phyloP scores from a whole-genome alignment of 2,797 vertebrate species.

The Liasis olivaceus region DNA sequence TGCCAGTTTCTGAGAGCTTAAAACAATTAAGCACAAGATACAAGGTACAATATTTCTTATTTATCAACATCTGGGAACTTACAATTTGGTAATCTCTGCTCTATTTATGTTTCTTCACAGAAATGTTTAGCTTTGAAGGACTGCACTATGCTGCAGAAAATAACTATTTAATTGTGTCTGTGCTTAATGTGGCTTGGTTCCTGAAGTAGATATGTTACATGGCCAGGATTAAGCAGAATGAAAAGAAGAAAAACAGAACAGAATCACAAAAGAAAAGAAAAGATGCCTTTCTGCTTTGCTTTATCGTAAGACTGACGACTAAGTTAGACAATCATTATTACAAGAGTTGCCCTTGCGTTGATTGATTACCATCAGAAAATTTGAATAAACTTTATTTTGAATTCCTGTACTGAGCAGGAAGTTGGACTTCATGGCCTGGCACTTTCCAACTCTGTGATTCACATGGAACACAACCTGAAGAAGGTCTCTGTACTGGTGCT shows the following conservation, averaged over 20 bases:
- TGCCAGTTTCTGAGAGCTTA: conserved; percentile 65
- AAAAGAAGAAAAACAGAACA: neutral
- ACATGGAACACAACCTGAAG: neutral
- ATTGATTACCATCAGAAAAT: neutral
- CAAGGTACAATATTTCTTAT: conserved; percentile 60
- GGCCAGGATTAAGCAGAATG: conserved; percentile 18
- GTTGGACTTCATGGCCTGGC: neutral
- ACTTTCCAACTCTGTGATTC: neutral
- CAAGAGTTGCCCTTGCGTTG: neutral
- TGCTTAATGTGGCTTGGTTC: conserved; percentile 28
- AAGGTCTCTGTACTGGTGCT: neutral
- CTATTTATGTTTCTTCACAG: conserved; percentile 63
- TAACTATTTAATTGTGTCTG: conserved; percentile 66
- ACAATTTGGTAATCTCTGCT: conserved; percentile 47
- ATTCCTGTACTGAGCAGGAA: neutral
- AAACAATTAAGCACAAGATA: conserved; percentile 61
- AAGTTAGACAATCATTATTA: neutral
- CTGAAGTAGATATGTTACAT: conserved; percentile 32
- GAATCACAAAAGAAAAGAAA: neutral
- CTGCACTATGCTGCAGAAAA: conserved; percentile 58
- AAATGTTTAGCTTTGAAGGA: conserved; percentile 46
- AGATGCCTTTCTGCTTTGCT: neutral
- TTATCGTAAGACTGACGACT: neutral
- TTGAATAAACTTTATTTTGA: neutral
- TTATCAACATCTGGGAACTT: conserved; percentile 68